Evolutionary conservation across 2,113 vertebrate genomes (phyloP).

Genomic region (Embiotoca jacksoni): DNA sequence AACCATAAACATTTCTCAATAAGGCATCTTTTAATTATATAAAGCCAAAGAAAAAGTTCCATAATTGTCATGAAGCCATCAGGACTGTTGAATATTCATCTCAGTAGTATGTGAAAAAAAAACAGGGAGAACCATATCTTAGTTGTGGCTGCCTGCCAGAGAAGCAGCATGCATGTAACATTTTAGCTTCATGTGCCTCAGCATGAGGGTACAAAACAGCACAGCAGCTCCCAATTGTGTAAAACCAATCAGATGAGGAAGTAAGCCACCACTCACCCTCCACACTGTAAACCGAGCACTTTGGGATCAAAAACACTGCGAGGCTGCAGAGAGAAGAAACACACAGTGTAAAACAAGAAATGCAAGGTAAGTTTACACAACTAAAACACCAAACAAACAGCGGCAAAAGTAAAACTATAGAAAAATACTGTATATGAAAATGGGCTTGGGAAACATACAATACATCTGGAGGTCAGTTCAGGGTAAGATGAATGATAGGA

Average conservation of each 20-base stretch:
- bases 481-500: constrained; percentile 54
- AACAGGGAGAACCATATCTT: constrained; percentile 1
- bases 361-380: constrained; percentile 4
- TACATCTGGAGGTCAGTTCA: constrained; percentile 45
- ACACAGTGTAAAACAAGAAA: constrained; percentile 46
- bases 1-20: neutral
- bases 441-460: constrained; percentile 31
- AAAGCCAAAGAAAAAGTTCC: neutral
- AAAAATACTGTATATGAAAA: neutral
- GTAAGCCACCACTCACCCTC: constrained; percentile 76
- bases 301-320: constrained; percentile 80
- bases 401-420: constrained; percentile 20
- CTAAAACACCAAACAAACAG: constrained; percentile 29
- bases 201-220: constrained; percentile 22
- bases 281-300: constrained; percentile 79
- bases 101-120: constrained; percentile 21
- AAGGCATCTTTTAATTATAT: neutral
- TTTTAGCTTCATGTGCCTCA: constrained; percentile 18
- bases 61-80: constrained; percentile 15
- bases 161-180: constrained; percentile 24
- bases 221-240: constrained; percentile 39
- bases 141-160: constrained; percentile 11
- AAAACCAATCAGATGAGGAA: constrained; percentile 49
- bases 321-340: constrained; percentile 68
- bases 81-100: neutral